These are phyloP conservation scores for Phalanger gymnotis DNA, from an alignment of 2,797 vertebrate genomes.

Conservation along the genomic window DNA sequence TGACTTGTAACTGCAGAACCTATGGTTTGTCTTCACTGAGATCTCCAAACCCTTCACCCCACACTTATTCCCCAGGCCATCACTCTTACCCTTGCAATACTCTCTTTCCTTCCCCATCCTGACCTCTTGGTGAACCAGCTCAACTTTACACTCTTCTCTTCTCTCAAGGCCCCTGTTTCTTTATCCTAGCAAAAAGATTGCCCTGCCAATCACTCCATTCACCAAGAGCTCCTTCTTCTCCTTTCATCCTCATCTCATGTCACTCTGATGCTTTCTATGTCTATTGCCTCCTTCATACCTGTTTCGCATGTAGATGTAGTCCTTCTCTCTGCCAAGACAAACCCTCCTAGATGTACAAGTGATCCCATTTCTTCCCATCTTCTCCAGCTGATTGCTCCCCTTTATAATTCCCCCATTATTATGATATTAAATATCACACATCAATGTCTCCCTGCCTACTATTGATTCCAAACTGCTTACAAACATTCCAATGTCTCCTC, in stretches of 20 bases:
- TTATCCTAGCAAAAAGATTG: neutral
- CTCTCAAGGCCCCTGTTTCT: neutral
- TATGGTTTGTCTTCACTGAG: neutral
- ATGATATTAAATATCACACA: neutral
- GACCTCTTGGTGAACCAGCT: neutral
- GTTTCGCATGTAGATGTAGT: neutral
- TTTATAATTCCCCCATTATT: neutral
- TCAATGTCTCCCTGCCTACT: neutral
- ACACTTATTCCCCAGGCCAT: neutral
- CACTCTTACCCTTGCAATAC: neutral
- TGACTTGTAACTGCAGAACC: neutral
- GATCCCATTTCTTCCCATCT: neutral
- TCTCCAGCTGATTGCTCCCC: neutral
- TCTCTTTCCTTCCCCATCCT: neutral
- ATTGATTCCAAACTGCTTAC: neutral
- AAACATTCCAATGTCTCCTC: neutral
- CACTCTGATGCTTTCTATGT: neutral
- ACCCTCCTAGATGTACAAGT: neutral
- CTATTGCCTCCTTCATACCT: neutral
- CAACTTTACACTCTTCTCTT: neutral
- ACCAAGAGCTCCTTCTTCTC: neutral
- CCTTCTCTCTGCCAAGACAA: neutral
- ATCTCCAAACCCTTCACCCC: neutral
- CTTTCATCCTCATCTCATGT: neutral
- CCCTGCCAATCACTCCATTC: neutral